Evolutionary conservation across 2,113 vertebrate species (phyloP), one percentile per base, ranked within the genome.

Genomic region (Psilopogon haemacephalus): DNA sequence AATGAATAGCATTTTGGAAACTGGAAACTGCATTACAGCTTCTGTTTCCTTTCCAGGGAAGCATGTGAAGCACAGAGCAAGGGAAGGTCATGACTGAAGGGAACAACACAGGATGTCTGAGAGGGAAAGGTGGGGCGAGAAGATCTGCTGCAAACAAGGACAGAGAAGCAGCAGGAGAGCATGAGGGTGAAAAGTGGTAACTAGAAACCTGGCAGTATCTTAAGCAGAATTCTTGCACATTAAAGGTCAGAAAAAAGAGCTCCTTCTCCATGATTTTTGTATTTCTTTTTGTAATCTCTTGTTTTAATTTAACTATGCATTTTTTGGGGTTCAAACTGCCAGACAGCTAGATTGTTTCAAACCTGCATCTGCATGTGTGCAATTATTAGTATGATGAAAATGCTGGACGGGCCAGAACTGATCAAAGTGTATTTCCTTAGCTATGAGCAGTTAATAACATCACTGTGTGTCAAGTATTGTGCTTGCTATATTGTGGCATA

Each of bases 11-110:
- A 0, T 92, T 84, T 92, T 76, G 63, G 59, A 91, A 84, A 81
- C 72, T 89, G 68, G 80, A 91, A 93, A 93, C 88, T 87, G 60
- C 58, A 52, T 93, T 88, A 62, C 26, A 42, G 40, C 23, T 90
- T 90, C 48, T 75, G 54, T 81, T 93, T 95, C 77, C 64, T 86
- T 85, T 92, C 77, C 77, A 89, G 70, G 73, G 42, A 84, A 90
- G 38, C 84, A 46, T 59, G 72, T 82, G 82, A 84, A 78, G 83
- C 58, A 71, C 35, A 76, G 84, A 63, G 73, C 1, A 1, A 68
- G 38, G 71, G 28, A 83, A 86, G 56, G 90, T 93, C 81, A 70
- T 27, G 40, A 70, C 52, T 70, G 37, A 73, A 35, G 84, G 50
- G 69, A 86, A 33, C 81, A 68, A 84, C 69, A 48, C 52, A 81